Base-by-base conservation (phyloP, 2,113 vertebrate genomes). In the Colossoma macropomum region DNA sequence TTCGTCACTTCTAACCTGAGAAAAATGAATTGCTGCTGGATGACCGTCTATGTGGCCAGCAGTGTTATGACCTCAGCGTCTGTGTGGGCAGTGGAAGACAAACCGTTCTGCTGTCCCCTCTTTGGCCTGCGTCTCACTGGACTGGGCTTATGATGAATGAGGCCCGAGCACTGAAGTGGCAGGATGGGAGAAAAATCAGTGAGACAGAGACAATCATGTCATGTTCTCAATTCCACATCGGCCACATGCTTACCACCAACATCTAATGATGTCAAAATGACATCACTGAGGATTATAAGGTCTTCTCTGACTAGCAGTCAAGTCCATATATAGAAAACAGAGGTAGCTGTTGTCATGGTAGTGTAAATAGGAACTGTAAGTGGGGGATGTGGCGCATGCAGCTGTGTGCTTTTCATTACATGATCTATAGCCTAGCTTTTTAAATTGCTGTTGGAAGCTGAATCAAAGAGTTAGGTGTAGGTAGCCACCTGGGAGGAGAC, bases 61-160 rank as follows among this genome's bases (percentile, higher is more conserved):
- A 25, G 72, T 72, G 54, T 74, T 30, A 15, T 77, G 66, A 45
- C 23, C 41, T n/a, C 27, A 75, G 71, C 1, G 21, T 60, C 72
- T 45, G 16, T 17, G n/a, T 79, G 41, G 62, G 16, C 11, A 77
- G 72, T 13, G 21, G 11, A 45, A 17, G 77, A 19, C 69, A 48
- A 70, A 74, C 50, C 19, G 27, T 80, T 56, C 72, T 78, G 21
- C 52, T 76, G 8, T 27, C 25, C 27, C 28, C 59, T 59, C 25
- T 27, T 28, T 77, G 21, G 56, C 59, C 66, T 25, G 17, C 63
- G 23, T 65, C 28, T 72, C 59, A 41, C 34, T 82, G 50, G 70
- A 70, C 60, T 75, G 32, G 59, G 48, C 21, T 15, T 79, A 74
- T 79, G 71, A 83, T 83, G 41, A 28, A 82, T 86, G 77, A 79